Evolutionary conservation across 2,888 invertebrate genomes (phyloP), one percentile per base, ranked within the genome.

Genomic region (Abscondita cerata): DNA sequence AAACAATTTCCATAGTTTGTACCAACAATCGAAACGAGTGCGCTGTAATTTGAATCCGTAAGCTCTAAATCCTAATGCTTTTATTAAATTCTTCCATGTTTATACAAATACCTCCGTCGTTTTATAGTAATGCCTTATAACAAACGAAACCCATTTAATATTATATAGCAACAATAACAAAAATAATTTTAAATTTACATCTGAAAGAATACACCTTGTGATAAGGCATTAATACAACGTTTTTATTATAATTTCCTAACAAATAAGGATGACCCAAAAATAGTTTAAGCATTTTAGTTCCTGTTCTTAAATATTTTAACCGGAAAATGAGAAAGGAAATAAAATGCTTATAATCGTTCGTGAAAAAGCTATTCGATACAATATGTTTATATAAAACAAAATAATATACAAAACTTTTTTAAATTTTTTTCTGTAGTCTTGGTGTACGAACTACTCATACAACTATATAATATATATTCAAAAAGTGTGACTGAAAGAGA

Each of bases 121-220:
- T n/a, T n/a, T 63, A 72, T 73, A 75, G 73, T 72, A 72, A 72
- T 73, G 75, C 75, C 76, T 75, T 72, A 73, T 73, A 72, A 74
- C 72, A 75, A 73, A 70, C 66, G 41, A 31, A 47, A 55, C 52
- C 48, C 15, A 40, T 15, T 12, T 40, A 38, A 47, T 46, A 34
- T 31, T 46, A 55, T 62, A 50, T 54, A 56, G 51, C 47, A 62
- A 59, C 51, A 62, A 59, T 62, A 62, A 62, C 53, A 62, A 62
- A 62, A 62, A 62, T 62, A 62, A 40, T 62, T 54, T 51, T 54
- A 53, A 62, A 59, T 62, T 20, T 59, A 59, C 59, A 62, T 41
- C 53, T 57, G 58, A 62, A 62, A 58, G 20, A 57, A 44, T 19
- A 34, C 52, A 41, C 25, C 33, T 46, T 47, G 46, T 53, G 33